Evolutionary conservation across 2,797 vertebrate species (phyloP).

Genomic region (Bradypodion pumilum): DNA sequence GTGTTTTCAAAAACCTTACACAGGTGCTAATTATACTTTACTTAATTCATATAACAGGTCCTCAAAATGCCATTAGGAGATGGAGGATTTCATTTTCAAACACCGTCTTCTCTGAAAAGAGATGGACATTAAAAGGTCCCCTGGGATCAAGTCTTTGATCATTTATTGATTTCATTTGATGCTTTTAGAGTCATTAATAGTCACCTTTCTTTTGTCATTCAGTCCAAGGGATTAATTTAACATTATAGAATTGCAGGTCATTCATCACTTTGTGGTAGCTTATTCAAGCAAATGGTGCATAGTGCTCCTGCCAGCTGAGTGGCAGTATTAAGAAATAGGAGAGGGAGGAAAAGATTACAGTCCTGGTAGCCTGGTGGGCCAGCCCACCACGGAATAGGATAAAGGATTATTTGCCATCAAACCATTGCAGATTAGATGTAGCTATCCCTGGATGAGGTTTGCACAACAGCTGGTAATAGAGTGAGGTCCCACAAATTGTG

Average conservation of each 20-base stretch:
- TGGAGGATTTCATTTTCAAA: conserved; percentile 63
- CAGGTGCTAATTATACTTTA: conserved; percentile 60
- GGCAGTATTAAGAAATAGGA: conserved; percentile 55
- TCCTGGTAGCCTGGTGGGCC: no score
- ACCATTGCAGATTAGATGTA: no score
- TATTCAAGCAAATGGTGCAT: conserved; percentile 57
- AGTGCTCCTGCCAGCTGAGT: conserved; percentile 43
- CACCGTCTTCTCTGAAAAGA: conserved; percentile 54
- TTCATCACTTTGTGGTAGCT: conserved; percentile 64
- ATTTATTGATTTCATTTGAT: conserved; percentile 69
- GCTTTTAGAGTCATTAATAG: conserved; percentile 71
- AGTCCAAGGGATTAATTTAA: conserved; percentile 65
- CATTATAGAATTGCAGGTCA: conserved; percentile 62
- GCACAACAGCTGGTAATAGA: no score
- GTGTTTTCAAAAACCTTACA: conserved; percentile 51
- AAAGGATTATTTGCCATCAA: no score
- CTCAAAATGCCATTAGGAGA: conserved; percentile 59
- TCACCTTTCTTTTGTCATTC: conserved; percentile 71
- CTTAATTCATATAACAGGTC: conserved; percentile 45
- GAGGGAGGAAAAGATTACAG: conserved; percentile 43
- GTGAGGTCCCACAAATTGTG: neutral
- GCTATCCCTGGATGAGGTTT: no score
- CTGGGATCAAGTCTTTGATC: conserved; percentile 67
- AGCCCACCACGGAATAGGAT: no score
- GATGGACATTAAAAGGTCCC: conserved; percentile 58